A percentile compares a stretch with the other conserved stretches of the same genome.
phyloP scores from a whole-genome alignment of 2,888 invertebrate species.

The Villa cingulata region DNA sequence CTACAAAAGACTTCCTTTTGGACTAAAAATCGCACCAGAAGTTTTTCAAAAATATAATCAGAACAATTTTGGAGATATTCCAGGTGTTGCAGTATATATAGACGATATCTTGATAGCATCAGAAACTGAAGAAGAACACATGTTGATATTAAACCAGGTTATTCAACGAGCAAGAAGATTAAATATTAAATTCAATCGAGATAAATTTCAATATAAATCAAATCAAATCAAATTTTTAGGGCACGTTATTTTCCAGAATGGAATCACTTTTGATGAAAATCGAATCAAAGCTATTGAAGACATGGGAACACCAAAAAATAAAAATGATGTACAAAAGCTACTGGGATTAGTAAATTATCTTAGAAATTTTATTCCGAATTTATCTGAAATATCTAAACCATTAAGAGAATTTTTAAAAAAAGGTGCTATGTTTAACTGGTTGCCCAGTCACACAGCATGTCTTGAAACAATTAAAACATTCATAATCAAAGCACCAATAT shows the following conservation, averaged over 20 bases:
- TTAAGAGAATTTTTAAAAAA: conserved; percentile 1
- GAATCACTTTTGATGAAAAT: conserved; percentile 10
- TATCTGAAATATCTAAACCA: not conserved
- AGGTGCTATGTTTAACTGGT: not conserved
- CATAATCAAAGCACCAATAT: not conserved
- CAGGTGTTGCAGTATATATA: conserved; percentile 22
- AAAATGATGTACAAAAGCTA: not conserved
- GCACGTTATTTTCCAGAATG: conserved; percentile 8
- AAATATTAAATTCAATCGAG: conserved; percentile 22
- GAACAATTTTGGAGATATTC: conserved; percentile 15
- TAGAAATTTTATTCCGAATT: not conserved
- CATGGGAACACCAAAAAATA: not conserved
- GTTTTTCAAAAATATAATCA: conserved; percentile 15
- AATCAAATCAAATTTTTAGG: conserved; percentile 21
- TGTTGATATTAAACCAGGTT: conserved; percentile 16
- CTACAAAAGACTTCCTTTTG: conserved; percentile 15
- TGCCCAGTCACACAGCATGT: not conserved
- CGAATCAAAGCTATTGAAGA: not conserved
- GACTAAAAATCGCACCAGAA: conserved; percentile 18
- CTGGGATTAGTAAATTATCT: not conserved
- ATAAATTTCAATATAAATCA: conserved; percentile 19
- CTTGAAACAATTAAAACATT: not conserved
- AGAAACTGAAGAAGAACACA: conserved; percentile 14
- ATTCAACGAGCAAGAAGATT: conserved; percentile 16
- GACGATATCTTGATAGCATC: conserved; percentile 19